Conservation (phyloP, 2,797 vertebrate genomes). For the Lateolabrax maculatus region DNA sequence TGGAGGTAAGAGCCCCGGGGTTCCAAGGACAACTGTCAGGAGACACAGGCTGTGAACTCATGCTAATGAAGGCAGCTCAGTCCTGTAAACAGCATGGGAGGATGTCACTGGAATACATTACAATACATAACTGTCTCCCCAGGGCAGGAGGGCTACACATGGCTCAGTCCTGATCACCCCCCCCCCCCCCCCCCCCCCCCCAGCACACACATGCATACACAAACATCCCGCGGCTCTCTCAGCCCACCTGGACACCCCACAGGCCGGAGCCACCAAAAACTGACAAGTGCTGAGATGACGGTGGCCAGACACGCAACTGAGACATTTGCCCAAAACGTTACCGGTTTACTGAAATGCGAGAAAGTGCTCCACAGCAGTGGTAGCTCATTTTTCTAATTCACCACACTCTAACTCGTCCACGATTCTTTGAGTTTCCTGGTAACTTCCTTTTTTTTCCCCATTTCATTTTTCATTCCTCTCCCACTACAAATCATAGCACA, state of each 20-base stretch:
- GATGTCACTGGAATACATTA: constrained; percentile 90
- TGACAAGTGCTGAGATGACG: constrained; percentile 45
- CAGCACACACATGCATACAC: constrained; percentile 4
- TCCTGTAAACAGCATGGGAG: constrained; percentile 88
- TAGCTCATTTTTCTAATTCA: constrained; percentile 38
- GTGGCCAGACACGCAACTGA: constrained; percentile 32
- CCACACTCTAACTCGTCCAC: constrained; percentile 1
- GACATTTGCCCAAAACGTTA: constrained; percentile 32
- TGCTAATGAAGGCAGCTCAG: constrained; percentile 89
- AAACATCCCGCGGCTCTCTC: constrained; percentile 41
- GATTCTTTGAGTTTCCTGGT: constrained; percentile 12
- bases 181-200: constrained; percentile 7
- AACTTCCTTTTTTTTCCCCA: not conserved
- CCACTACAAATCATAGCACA: constrained; percentile 11
- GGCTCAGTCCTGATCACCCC: constrained; percentile 63
- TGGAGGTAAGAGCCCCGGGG: constrained; percentile 82
- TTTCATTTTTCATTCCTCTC: constrained; percentile 17
- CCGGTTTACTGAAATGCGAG: constrained; percentile 15
- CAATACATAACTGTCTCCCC: constrained; percentile 90
- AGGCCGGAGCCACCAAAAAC: constrained; percentile 48
- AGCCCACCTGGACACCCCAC: constrained; percentile 73
- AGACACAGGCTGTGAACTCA: constrained; percentile 85
- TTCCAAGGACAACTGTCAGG: constrained; percentile 89
- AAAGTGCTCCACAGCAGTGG: not conserved
- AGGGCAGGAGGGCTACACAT: constrained; percentile 78